Evolutionary conservation across 2,113 vertebrate species (phyloP).

Genomic region (Crocuta crocuta): DNA sequence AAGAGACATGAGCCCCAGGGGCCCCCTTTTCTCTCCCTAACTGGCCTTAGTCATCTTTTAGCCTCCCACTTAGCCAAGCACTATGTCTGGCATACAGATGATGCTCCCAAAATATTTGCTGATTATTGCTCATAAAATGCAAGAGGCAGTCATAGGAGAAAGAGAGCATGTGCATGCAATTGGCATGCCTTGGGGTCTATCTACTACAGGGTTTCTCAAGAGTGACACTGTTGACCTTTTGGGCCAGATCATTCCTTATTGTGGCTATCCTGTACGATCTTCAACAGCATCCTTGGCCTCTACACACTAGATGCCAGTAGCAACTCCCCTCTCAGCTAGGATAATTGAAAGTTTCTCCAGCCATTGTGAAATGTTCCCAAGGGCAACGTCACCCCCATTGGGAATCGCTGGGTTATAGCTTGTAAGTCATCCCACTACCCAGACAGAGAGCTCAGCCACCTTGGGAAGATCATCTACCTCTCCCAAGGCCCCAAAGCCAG

Average conservation of each 20-base stretch:
- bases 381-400: background rate
- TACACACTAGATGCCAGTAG: background rate
- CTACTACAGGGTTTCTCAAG: background rate
- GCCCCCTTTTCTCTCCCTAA: background rate
- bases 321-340: background rate
- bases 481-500: background rate
- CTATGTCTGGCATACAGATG: background rate
- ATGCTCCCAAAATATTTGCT: background rate
- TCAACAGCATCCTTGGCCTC: background rate
- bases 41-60: background rate
- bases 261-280: background rate
- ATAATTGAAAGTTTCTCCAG: background rate
- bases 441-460: background rate
- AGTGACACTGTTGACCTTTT: background rate
- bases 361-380: background rate
- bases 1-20: background rate
- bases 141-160: background rate
- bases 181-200: background rate
- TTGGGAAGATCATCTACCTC: background rate
- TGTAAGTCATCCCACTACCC: background rate
- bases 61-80: background rate
- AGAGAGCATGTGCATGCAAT: accelerated
- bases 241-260: background rate
- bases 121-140: background rate
- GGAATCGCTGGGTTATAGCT: background rate